Conservation (phyloP, 1,140 invertebrate species). For the Heliconius himera region DNA sequence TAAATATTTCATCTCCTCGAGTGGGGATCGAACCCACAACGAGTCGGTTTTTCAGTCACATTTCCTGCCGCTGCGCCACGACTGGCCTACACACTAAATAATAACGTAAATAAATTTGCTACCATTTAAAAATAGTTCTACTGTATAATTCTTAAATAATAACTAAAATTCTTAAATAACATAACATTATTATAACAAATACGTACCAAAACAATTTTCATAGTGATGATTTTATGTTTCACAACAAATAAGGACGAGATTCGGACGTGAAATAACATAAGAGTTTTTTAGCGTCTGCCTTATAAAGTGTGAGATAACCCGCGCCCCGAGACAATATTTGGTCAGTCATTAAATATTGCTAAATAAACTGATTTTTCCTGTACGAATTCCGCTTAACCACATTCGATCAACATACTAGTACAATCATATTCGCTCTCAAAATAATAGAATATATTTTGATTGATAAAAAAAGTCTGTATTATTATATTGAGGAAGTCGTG, state of each 20-base stretch:
- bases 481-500: background rate
- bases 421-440: background rate
- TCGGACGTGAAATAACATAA: conserved; percentile 9
- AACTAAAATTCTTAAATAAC: too few relatives aligned
- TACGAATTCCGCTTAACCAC: conserved; percentile 25
- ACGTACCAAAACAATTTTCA: conserved; percentile 30
- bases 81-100: too few relatives aligned
- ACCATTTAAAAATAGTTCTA: too few relatives aligned
- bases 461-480: background rate
- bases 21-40: too few relatives aligned
- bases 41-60: too few relatives aligned
- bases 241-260: conserved; percentile 22
- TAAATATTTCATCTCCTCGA: too few relatives aligned
- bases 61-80: too few relatives aligned
- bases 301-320: conserved; percentile 36
- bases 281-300: conserved; percentile 21
- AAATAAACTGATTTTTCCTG: conserved; percentile 31
- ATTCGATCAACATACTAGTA: background rate
- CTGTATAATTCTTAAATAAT: too few relatives aligned
- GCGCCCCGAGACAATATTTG: conserved; percentile 29
- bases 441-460: background rate
- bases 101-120: too few relatives aligned
- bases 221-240: background rate
- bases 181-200: background rate
- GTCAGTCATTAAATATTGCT: conserved; percentile 22